Conservation (phyloP, 2,797 vertebrate species). For the Labeo calbasu region DNA sequence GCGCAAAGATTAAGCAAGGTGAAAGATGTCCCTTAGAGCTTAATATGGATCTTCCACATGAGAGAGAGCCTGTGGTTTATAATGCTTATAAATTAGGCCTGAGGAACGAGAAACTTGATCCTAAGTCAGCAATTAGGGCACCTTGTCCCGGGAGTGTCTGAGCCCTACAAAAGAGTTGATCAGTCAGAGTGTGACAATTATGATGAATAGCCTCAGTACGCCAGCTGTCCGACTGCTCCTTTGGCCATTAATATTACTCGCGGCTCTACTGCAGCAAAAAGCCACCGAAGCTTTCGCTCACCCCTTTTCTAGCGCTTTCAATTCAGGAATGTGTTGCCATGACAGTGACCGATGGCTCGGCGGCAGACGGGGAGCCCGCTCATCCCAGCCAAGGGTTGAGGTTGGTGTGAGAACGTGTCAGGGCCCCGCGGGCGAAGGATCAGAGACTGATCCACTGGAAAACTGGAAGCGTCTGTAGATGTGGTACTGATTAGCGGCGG, state of each 20-base stretch:
- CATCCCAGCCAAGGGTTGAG: constrained; percentile 42
- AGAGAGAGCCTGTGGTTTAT: constrained; percentile 29
- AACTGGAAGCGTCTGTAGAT: constrained; percentile 60
- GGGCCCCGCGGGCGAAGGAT: constrained; percentile 60
- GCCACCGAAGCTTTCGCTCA: constrained; percentile 19
- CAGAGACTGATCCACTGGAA: constrained; percentile 62
- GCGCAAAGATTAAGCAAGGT: constrained; percentile 24
- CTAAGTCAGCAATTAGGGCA: constrained; percentile 47
- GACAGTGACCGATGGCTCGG: constrained; percentile 45
- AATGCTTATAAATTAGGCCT: constrained; percentile 27
- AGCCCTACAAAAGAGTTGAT: constrained; percentile 45
- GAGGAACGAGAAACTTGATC: constrained; percentile 32
- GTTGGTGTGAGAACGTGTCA: constrained; percentile 59
- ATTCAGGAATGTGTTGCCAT: constrained; percentile 49
- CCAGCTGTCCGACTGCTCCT: constrained; percentile 48
- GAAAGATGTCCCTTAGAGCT: constrained; percentile 24
- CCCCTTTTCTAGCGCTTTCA: constrained; percentile 39
- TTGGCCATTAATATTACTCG: constrained; percentile 52
- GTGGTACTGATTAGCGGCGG: constrained; percentile 77
- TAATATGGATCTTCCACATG: constrained; percentile 15
- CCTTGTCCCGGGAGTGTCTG: constrained; percentile 36
- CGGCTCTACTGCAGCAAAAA: constrained; percentile 29
- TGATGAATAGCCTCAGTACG: constrained; percentile 32
- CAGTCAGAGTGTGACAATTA: constrained; percentile 42
- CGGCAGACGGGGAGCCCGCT: constrained; percentile 41